phyloP scores from a whole-genome alignment of 2,797 vertebrate species.

The Merluccius polli region DNA sequence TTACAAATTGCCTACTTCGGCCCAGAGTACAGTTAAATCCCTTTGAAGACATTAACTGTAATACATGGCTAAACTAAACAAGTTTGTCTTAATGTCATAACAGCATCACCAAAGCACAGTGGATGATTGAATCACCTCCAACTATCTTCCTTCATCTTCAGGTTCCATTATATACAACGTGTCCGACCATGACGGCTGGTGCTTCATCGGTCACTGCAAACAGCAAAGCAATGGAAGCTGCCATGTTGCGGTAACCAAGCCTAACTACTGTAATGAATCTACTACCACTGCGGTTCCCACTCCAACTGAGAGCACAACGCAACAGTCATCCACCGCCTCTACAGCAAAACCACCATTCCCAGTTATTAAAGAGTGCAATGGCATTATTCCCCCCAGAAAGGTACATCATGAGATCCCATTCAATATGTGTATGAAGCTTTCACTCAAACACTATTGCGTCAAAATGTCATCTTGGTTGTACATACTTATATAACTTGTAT shows the following conservation, averaged over 20 bases:
- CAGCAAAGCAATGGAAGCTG: conserved; percentile 8
- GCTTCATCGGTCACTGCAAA: conserved; percentile 64
- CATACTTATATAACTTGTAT: not conserved
- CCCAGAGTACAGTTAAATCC: not conserved
- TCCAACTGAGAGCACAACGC: not conserved
- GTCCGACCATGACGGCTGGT: conserved; percentile 65
- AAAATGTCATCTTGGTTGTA: not conserved
- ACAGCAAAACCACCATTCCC: not conserved
- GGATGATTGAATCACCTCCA: not conserved
- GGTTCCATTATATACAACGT: conserved; percentile 67
- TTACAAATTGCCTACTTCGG: not conserved
- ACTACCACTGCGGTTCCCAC: conserved; percentile 5
- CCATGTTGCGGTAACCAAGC: conserved; percentile 30
- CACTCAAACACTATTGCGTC: not conserved
- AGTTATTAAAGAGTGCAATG: not conserved
- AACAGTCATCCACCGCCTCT: not conserved
- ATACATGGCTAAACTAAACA: not conserved
- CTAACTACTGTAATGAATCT: not conserved
- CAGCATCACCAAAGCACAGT: not conserved
- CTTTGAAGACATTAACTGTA: not conserved
- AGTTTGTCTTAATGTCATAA: not conserved
- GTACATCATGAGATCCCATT: conserved; percentile 22
- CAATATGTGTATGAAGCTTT: not conserved
- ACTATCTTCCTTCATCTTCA: conserved; percentile 31
- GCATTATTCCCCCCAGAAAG: conserved; percentile 26